phyloP scores from a whole-genome alignment of 2,113 vertebrate genomes.

The Gallinago jamesoni region DNA sequence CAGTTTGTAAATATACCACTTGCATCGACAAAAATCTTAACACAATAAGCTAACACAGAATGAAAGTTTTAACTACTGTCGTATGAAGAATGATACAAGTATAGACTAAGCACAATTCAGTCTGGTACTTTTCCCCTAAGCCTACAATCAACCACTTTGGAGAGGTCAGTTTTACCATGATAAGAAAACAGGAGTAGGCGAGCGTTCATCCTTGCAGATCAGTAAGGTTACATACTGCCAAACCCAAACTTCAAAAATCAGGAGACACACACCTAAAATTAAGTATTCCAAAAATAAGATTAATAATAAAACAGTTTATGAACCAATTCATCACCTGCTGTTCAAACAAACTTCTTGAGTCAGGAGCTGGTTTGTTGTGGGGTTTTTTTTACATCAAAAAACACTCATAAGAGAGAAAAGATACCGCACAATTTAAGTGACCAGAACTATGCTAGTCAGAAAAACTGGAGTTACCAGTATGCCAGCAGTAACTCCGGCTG shows the following conservation, averaged over 20 bases:
- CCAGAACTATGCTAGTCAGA: neutral
- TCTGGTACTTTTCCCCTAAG: neutral
- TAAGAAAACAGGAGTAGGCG: neutral
- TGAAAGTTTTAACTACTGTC: neutral
- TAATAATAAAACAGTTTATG: neutral
- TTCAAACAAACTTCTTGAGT: neutral
- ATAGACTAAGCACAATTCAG: neutral
- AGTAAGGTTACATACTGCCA: neutral
- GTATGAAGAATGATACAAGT: neutral
- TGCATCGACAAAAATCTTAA: neutral
- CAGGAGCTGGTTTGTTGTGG: neutral
- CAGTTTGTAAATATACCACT: neutral
- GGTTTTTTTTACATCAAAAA: neutral
- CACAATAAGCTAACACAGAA: neutral
- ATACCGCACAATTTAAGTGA: rapidly evolving
- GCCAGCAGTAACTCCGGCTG: neutral
- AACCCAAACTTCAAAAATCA: neutral
- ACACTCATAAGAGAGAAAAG: neutral
- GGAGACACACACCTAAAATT: neutral
- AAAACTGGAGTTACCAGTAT: neutral
- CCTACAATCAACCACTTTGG: neutral
- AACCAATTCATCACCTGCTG: neutral
- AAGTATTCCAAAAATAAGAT: neutral
- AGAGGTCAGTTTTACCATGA: neutral
- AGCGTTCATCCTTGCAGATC: neutral